Base-by-base conservation (phyloP, 2,797 vertebrate genomes). In the Propithecus deckenii region DNA sequence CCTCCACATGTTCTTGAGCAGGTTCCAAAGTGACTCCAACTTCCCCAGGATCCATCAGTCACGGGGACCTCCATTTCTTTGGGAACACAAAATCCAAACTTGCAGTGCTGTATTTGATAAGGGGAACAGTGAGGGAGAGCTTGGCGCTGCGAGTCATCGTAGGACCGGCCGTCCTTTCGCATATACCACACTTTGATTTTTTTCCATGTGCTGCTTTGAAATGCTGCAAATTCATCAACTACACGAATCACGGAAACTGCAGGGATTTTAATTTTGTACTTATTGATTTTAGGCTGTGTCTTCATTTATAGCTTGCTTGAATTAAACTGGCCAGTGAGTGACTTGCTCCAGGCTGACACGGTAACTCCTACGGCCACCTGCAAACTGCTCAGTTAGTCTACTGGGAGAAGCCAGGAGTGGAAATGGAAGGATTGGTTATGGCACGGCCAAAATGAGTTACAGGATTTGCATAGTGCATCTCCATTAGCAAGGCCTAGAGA, bases 1-100 rank as follows among this genome's bases (percentile, higher is more conserved):
- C 99, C 99, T 0, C 99, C 99, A 0, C 99, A 99, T 2, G 99
- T 99, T 96, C 99, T 99, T 0, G 99, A 99, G 98, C 99, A 99
- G 95, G 99, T 99, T 97, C 99, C 99, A 2, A 99, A 99, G n/a
- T 99, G 99, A 98, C 99, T 99, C 99, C 99, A 99, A 0, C 99
- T 99, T 30, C 99, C 99, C 99, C 99, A 99, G 0, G 99, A 99
- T 74, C 99, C 99, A 0, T 99, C 99, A 50, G 99, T 98, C 65
- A 99, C 98, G 0, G 98, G 97, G 0, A 98, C 96, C 86, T 99
- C 99, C 0, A 99, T 99, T 97, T 99, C 99, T 98, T 99, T 99
- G 97, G 98, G 98, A 97, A 99, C 99, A 48, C 99, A 99, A 97
- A 99, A 97, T 93, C 99, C 99, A 59, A 99, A 99, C 97, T 99